Conservation (phyloP, 2,888 invertebrate species). For the Cosmia trapezina region DNA sequence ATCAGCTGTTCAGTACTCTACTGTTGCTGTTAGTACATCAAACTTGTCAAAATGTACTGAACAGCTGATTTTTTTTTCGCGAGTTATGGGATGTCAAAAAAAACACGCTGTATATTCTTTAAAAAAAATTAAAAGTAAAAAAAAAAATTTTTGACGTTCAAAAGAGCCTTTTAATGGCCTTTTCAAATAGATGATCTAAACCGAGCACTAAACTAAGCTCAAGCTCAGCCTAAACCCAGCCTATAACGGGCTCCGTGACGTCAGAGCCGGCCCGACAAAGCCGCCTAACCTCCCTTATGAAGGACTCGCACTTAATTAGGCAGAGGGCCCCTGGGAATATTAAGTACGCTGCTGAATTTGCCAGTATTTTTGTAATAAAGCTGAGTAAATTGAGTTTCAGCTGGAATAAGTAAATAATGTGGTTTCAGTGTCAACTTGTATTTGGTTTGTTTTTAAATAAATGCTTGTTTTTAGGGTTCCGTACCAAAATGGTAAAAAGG, state of each 20-base stretch:
- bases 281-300: conserved; percentile 11
- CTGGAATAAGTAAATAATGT: neutral
- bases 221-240: neutral
- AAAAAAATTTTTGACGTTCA: neutral
- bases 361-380: conserved; percentile 25
- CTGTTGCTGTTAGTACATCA: no score
- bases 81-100: no score
- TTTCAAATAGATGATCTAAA: neutral
- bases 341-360: conserved; percentile 30
- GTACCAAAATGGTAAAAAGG: no score
- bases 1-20: no score
- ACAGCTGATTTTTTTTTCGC: no score
- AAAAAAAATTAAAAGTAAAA: no score
- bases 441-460: neutral
- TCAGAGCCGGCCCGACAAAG: conserved; percentile 15
- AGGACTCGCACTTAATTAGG: conserved; percentile 53
- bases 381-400: conserved; percentile 13
- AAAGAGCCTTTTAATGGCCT: neutral
- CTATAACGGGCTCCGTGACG: conserved; percentile 16
- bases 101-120: no score
- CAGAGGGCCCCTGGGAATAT: conserved; percentile 32
- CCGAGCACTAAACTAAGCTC: neutral
- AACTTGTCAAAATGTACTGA: no score
- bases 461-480: neutral
- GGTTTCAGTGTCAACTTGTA: neutral